These are phyloP conservation scores for Euphonia xanthogaster DNA, from an alignment of 2,797 vertebrate genomes.

Conservation along the genomic window DNA sequence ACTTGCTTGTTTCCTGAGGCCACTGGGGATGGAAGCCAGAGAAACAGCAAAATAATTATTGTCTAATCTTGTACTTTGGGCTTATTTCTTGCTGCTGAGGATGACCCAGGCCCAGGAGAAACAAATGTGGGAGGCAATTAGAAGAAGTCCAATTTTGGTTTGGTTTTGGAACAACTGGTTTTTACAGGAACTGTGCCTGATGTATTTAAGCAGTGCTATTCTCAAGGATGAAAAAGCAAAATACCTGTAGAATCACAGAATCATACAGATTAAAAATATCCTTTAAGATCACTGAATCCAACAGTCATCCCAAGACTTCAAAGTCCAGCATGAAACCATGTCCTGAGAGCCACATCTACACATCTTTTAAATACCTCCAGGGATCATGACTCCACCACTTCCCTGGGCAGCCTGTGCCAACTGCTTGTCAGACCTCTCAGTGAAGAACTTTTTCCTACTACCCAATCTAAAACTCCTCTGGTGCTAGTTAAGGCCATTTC, in stretches of 20 bases:
- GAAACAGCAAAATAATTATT: not conserved
- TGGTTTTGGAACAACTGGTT: not conserved
- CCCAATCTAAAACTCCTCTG: not conserved
- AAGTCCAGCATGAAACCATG: not conserved
- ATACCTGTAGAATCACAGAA: not conserved
- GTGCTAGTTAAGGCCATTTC: not conserved
- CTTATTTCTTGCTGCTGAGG: not conserved
- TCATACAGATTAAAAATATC: not conserved
- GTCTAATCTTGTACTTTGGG: not conserved
- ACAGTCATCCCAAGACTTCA: not conserved
- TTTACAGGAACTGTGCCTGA: not conserved
- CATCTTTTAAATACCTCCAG: not conserved
- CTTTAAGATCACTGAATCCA: not conserved
- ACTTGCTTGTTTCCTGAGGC: not conserved
- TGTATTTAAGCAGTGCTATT: not conserved
- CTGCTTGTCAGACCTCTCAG: not conserved
- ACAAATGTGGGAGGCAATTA: not conserved
- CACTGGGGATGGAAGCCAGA: not conserved
- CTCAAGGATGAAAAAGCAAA: not conserved
- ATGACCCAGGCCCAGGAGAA: slow-evolving; percentile 1
- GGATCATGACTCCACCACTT: not conserved
- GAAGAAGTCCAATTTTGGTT: not conserved
- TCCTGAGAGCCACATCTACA: not conserved
- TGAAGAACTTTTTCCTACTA: not conserved
- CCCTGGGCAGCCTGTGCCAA: not conserved